Evolutionary conservation across 92 coral and sea anemone genomes (phyloP), one percentile per base, ranked within the genome.

Genomic region (Nematostella vectensis): DNA sequence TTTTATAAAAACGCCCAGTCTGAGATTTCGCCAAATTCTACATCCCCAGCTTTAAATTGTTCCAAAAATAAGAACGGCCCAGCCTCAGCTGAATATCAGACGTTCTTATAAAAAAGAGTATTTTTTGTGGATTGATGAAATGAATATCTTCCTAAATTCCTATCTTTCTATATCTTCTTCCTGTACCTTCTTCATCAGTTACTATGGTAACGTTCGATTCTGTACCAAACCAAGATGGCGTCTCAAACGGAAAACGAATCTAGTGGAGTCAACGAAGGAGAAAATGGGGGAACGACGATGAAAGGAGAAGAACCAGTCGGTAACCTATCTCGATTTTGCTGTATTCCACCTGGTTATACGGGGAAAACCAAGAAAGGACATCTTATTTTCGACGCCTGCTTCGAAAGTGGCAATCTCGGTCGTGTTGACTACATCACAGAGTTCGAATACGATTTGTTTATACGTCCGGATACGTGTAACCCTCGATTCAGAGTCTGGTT

Each of bases 401-500:
- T 93, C 64, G 99, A 93, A 76, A 93, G 99, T 33, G 99, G 99
- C 40, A 93, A 93, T 48, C 88, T 93, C 27, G 99, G 96, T 31
- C 79, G 99, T 23, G 99, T 93, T 26, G 99, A 93, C 56, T 87
- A 72, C 72, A 93, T 93, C 39, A 82, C 87, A 4, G 96, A 93
- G 3, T 93, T 87, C 65, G 99, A 93, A 43, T 86, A 86, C 57
- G 99, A 93, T 67, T 67, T 93, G 66, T 93, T 93, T 75, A 68
- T 93, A 47, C 96, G 99, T 3, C 99, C 99, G 3, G 99, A 93
- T 52, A 89, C 99, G 50, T 93, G 99, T 54, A 93, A 93, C 59
- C 88, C 99, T 40, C 95, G 99, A 64, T 93, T 93, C 29, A 68
- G 99, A 65, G 96, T 93, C 1, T 93, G 99, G 99, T 93, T 93